A percentile compares a stretch with the other conserved stretches of the same genome.
Conservation (phyloP, 2,797 vertebrate species). For the Xenops minutus region DNA sequence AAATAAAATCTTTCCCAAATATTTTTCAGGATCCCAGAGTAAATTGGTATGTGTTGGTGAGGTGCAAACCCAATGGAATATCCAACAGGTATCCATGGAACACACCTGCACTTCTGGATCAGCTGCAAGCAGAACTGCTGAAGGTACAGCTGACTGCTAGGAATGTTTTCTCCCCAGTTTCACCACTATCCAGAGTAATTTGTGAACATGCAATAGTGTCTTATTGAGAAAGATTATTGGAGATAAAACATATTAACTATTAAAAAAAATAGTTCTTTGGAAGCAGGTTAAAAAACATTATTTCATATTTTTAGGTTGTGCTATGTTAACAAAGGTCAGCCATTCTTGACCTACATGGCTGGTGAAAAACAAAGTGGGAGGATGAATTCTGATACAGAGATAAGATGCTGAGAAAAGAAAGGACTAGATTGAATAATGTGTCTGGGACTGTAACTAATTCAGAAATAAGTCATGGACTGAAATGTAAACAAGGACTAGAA, state of each 20-base stretch:
- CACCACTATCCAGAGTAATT: background rate
- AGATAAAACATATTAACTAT: background rate
- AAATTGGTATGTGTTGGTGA: background rate
- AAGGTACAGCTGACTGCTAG: background rate
- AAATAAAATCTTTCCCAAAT: background rate
- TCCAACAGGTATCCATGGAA: background rate
- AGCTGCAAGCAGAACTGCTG: background rate
- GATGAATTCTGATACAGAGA: slow-evolving; percentile 20
- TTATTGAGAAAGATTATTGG: background rate
- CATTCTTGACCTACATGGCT: background rate
- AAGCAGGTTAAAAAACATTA: background rate
- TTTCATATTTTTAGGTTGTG: background rate
- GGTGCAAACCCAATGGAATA: background rate
- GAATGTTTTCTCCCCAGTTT: background rate
- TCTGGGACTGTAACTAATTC: slow-evolving; percentile 34
- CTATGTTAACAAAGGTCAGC: background rate
- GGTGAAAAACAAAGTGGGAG: slow-evolving; percentile 9
- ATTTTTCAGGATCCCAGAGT: background rate
- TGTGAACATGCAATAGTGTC: background rate
- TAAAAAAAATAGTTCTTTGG: background rate
- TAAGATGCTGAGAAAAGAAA: slow-evolving; percentile 32
- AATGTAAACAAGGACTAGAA: slow-evolving; percentile 11
- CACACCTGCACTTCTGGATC: background rate
- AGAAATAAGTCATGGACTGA: slow-evolving; percentile 55
- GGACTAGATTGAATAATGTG: slow-evolving; percentile 27